These are phyloP conservation scores for Pungitius pungitius DNA, from an alignment of 2,113 vertebrate species.

Conservation along the genomic window DNA sequence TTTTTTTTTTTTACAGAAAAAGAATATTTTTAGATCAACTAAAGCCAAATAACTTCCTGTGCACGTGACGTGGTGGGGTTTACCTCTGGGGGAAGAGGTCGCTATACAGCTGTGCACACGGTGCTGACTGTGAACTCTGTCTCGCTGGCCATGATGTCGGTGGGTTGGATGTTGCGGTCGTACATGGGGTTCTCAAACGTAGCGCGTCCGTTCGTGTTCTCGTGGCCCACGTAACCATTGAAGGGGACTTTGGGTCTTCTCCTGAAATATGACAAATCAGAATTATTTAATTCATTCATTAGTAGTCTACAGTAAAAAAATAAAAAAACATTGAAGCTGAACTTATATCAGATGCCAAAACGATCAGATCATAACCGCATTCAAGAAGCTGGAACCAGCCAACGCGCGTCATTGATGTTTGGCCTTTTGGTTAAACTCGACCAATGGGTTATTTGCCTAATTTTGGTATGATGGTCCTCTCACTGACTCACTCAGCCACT, in stretches of 20 bases:
- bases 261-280: constrained; percentile 69
- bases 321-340: background rate
- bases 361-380: background rate
- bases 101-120: constrained; percentile 99
- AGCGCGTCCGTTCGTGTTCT: constrained; percentile 93
- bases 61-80: background rate
- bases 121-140: constrained; percentile 99
- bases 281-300: too few relatives aligned
- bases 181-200: constrained; percentile 99
- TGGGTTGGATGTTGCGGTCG: constrained; percentile 95
- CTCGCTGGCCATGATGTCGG: constrained; percentile 92
- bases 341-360: background rate
- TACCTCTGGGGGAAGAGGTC: constrained; percentile 77
- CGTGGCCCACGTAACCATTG: constrained; percentile 95
- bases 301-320: background rate
- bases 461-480: background rate
- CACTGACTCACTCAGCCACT: background rate
- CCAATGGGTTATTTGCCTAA: background rate
- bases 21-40: constrained; percentile 45
- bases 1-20: constrained; percentile 34
- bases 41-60: constrained; percentile 10
- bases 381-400: background rate
- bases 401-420: background rate
- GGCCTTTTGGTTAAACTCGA: background rate
- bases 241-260: constrained; percentile 98